phyloP scores from a whole-genome alignment of 1,140 invertebrate species.

The Bombus waltoni region DNA sequence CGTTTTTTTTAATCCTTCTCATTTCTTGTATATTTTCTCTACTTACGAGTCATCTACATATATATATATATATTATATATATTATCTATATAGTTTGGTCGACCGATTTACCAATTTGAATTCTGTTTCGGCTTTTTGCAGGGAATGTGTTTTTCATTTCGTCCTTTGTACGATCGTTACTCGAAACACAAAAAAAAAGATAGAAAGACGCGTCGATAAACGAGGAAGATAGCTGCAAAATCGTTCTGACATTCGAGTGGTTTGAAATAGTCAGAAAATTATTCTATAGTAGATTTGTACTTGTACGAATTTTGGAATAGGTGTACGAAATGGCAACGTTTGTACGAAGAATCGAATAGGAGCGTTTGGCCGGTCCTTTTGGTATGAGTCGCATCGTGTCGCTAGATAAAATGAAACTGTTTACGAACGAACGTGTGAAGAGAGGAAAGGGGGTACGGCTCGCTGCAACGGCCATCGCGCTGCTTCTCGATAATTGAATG shows the following conservation, averaged over 20 bases:
- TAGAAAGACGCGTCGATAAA: neutral
- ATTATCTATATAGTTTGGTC: neutral
- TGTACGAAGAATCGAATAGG: neutral
- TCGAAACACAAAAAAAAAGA: neutral
- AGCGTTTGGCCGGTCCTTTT: slow-evolving; percentile 15
- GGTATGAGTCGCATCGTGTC: neutral
- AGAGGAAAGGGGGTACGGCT: slow-evolving; percentile 37
- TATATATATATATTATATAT: neutral
- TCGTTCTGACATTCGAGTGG: neutral
- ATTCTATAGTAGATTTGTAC: neutral
- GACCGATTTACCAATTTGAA: neutral
- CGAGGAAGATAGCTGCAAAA: neutral
- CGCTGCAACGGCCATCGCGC: slow-evolving; percentile 5
- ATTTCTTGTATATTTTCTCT: neutral
- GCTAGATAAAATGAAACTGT: slow-evolving; percentile 9
- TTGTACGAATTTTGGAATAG: neutral
- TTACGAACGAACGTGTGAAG: neutral
- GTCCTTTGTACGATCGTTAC: neutral
- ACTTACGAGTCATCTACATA: too few species aligned
- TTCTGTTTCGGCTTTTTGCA: neutral
- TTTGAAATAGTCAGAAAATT: neutral
- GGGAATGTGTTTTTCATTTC: too few species aligned
- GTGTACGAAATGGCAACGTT: neutral
- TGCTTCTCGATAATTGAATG: slow-evolving; percentile 61
- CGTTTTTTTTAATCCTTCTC: neutral